phyloP scores from a whole-genome alignment of 2,797 vertebrate genomes.

The Mormyrops attenuatus region DNA sequence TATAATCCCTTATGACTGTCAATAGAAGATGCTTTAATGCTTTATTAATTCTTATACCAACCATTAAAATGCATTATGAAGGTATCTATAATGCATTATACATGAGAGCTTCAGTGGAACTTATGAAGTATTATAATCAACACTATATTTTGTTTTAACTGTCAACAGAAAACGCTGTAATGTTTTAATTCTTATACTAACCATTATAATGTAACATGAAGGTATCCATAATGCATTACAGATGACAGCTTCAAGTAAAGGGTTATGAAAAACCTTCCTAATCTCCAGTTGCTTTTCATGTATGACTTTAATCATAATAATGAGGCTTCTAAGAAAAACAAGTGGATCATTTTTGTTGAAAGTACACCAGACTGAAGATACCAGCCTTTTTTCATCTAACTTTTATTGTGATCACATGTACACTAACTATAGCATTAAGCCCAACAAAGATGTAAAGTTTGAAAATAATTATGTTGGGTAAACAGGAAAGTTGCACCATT shows the following conservation, averaged over 20 bases:
- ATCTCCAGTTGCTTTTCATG: slow-evolving; percentile 1
- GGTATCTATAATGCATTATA: background rate
- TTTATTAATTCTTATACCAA: background rate
- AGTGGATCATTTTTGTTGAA: background rate
- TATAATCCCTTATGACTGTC: background rate
- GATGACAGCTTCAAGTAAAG: background rate
- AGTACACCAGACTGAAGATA: background rate
- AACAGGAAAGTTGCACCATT: background rate
- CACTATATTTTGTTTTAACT: background rate
- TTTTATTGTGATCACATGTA: background rate
- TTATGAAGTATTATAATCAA: background rate
- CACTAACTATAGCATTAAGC: background rate
- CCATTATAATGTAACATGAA: background rate
- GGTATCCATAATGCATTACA: background rate
- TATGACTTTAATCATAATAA: background rate
- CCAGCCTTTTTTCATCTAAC: background rate
- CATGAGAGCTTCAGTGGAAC: background rate
- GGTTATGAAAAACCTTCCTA: background rate
- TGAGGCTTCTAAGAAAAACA: background rate
- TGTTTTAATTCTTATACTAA: background rate
- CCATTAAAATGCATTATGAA: background rate
- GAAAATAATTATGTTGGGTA: background rate
- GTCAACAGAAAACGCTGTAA: background rate
- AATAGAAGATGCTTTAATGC: background rate
- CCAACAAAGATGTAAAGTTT: background rate